phyloP scores from a whole-genome alignment of 2,797 vertebrate genomes.

The Gorsachius magnificus region DNA sequence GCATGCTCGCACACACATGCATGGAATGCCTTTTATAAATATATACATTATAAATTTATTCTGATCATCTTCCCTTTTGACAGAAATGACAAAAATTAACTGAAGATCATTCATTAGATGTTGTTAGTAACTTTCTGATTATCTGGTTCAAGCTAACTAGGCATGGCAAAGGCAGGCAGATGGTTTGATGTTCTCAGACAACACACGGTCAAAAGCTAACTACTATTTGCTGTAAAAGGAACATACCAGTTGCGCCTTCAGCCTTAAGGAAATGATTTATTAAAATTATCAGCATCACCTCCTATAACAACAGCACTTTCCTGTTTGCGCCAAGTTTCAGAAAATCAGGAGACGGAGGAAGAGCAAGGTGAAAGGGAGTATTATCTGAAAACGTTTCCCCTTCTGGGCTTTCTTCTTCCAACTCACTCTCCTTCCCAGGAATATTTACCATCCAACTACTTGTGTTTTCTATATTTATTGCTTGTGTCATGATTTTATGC shows the following conservation, averaged over 20 bases:
- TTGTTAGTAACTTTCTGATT: constrained; percentile 29
- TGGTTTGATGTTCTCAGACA: constrained; percentile 59
- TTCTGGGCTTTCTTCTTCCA: neutral
- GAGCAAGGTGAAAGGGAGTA: neutral
- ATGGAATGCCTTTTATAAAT: neutral
- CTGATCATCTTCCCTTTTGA: neutral
- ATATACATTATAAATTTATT: neutral
- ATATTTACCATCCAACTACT: neutral
- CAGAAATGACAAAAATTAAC: neutral
- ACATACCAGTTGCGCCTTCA: constrained; percentile 76
- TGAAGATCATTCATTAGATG: neutral
- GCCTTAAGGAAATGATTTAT: constrained; percentile 77
- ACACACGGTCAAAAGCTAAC: constrained; percentile 67
- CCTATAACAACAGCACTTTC: constrained; percentile 75
- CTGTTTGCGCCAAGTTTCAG: constrained; percentile 40
- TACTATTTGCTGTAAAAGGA: constrained; percentile 69
- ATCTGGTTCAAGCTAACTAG: constrained; percentile 56
- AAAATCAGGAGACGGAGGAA: constrained; percentile 37
- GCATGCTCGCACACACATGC: fast-evolving
- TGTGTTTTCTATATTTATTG: constrained; percentile 16
- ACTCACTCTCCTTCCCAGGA: neutral
- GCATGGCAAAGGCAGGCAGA: constrained; percentile 41
- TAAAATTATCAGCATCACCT: constrained; percentile 70
- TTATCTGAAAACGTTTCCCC: neutral
- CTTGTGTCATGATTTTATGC: constrained; percentile 1